Evolutionary conservation across 2,888 invertebrate genomes (phyloP).

Genomic region (Notodonta ziczac): DNA sequence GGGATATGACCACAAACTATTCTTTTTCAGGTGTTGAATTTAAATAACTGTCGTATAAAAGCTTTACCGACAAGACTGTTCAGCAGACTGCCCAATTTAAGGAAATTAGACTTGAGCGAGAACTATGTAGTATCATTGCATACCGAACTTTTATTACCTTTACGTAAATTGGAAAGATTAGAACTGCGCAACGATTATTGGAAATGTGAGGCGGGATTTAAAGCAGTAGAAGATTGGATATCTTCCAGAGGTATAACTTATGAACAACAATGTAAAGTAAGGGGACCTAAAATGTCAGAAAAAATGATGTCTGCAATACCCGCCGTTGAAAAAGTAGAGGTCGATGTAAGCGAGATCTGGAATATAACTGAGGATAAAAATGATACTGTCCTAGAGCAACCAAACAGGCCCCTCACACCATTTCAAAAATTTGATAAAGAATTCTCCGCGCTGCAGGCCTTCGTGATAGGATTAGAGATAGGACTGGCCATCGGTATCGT

Average conservation of each 20-base stretch:
- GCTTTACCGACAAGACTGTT: conserved; percentile 80
- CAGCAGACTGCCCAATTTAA: conserved; percentile 80
- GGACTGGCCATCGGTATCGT: conserved; percentile 75
- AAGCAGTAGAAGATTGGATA: conserved; percentile 72
- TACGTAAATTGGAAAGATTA: conserved; percentile 77
- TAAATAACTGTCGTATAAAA: conserved; percentile 85
- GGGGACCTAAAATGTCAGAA: conserved; percentile 80
- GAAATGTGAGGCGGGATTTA: conserved; percentile 79
- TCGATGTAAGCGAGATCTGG: conserved; percentile 72
- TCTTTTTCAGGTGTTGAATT: conserved; percentile 79
- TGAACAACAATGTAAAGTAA: conserved; percentile 72
- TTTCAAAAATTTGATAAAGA: conserved; percentile 71
- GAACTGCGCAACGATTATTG: conserved; percentile 84
- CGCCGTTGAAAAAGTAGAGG: conserved; percentile 58
- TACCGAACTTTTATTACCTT: conserved; percentile 71
- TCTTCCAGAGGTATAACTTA: conserved; percentile 66
- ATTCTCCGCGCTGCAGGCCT: conserved; percentile 74
- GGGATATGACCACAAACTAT: background rate
- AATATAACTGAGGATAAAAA: conserved; percentile 60
- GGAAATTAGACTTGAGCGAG: conserved; percentile 84
- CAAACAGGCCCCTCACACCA: conserved; percentile 55
- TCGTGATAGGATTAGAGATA: conserved; percentile 72
- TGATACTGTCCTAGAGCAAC: conserved; percentile 37
- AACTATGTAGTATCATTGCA: conserved; percentile 85
- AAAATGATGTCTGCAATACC: conserved; percentile 80